phyloP scores from a whole-genome alignment of 2,888 invertebrate genomes.

The Dilophus febrilis region DNA sequence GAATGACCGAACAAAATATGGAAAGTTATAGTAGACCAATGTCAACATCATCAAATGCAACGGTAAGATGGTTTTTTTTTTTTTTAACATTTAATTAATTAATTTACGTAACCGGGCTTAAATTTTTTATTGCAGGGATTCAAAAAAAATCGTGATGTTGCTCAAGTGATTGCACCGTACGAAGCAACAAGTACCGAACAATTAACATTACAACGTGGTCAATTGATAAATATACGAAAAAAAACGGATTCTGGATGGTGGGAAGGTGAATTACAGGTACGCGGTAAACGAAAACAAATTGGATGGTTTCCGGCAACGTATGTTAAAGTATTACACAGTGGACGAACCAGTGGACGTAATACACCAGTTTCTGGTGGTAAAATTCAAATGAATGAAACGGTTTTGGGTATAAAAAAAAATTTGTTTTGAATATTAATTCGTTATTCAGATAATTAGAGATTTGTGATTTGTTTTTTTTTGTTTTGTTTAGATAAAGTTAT shows the following conservation, averaged over 20 bases:
- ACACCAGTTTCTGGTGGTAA: conserved; percentile 55
- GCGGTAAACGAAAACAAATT: conserved; percentile 75
- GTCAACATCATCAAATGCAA: conserved; percentile 32
- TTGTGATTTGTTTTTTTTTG: background rate
- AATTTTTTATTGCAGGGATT: conserved; percentile 34
- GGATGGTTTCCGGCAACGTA: conserved; percentile 99
- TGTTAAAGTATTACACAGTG: conserved; percentile 64
- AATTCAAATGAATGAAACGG: conserved; percentile 38
- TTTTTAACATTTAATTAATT: too few relatives aligned
- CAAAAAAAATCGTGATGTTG: conserved; percentile 75
- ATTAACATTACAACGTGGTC: conserved; percentile 74
- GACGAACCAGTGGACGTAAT: conserved; percentile 50
- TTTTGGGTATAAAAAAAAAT: conserved; percentile 19
- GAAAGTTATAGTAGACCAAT: conserved; percentile 29
- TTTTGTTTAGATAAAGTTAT: conserved; percentile 58
- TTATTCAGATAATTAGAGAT: too few relatives aligned
- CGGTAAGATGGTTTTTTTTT: too few relatives aligned
- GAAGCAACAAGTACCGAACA: conserved; percentile 86
- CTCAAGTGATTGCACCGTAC: conserved; percentile 85
- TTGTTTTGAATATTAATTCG: background rate
- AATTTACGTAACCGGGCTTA: too few relatives aligned
- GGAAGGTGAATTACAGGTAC: conserved; percentile 94
- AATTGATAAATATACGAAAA: conserved; percentile 88
- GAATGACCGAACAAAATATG: conserved; percentile 22
- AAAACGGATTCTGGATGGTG: conserved; percentile 98